These are phyloP conservation scores for Haliclystus octoradiatus DNA, from an alignment of 30 jellyfish, hydroid and myxozoan genomes.

Conservation along the genomic window DNA sequence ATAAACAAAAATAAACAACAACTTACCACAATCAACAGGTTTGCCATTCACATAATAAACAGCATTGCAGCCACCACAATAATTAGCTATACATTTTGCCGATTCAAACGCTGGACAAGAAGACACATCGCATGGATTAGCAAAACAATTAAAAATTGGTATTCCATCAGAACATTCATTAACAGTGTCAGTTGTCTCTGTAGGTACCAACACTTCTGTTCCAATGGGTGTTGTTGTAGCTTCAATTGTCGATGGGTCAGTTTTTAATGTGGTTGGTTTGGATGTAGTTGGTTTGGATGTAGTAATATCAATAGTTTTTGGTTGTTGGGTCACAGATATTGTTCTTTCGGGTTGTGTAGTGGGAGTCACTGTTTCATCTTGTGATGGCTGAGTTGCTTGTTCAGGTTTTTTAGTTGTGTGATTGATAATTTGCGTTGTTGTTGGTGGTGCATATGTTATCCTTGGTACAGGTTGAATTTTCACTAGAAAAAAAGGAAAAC, in stretches of 20 bases:
- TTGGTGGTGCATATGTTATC: too few relatives aligned
- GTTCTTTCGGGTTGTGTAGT: background rate
- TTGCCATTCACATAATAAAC: slow-evolving; percentile 7
- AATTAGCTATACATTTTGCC: slow-evolving; percentile 22
- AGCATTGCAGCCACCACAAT: slow-evolving; percentile 33
- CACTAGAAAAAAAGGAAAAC: too few relatives aligned
- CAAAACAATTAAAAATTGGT: slow-evolving; percentile 3
- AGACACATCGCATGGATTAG: slow-evolving; percentile 4
- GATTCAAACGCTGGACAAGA: slow-evolving; percentile 5
- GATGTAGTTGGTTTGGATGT: background rate
- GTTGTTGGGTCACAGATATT: background rate
- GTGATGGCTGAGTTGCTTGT: background rate
- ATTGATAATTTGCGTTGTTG: background rate
- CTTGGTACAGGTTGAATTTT: too few relatives aligned
- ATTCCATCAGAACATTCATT: slow-evolving; percentile 14
- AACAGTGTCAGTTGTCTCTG: slow-evolving; percentile 13
- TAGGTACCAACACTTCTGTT: slow-evolving; percentile 8
- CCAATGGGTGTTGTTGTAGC: slow-evolving; percentile 3
- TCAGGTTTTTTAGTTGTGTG: background rate
- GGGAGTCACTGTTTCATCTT: background rate
- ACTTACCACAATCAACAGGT: slow-evolving; percentile 15
- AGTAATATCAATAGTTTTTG: background rate
- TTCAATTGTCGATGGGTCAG: background rate
- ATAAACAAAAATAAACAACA: too few relatives aligned
- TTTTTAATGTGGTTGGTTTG: background rate